A percentile compares a stretch with the other conserved stretches of the same genome.
Evolutionary conservation across 2,797 vertebrate species (phyloP).

Genomic region (Arctocebus calabarensis): DNA sequence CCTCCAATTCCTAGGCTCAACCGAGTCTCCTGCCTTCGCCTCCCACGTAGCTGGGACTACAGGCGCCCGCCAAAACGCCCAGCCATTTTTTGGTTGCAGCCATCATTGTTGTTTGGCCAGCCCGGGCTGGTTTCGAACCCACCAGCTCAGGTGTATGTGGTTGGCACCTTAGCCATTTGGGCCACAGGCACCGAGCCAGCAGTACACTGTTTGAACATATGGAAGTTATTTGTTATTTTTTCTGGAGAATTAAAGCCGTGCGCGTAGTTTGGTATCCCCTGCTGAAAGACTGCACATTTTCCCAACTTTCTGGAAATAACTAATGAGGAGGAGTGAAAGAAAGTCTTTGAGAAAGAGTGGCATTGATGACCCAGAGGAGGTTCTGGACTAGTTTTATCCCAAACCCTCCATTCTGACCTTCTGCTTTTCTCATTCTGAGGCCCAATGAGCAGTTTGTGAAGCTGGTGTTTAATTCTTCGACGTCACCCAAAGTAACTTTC

Average conservation of each 20-base stretch:
- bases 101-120: no score
- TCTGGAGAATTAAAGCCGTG: neutral
- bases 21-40: no score
- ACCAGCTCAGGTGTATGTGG: no score
- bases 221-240: neutral
- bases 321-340: neutral
- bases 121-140: no score
- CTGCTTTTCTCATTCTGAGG: neutral
- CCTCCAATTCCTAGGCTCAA: no score
- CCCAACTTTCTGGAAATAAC: neutral
- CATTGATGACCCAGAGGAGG: neutral
- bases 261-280: neutral
- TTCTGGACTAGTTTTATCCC: neutral
- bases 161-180: no score
- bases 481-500: neutral
- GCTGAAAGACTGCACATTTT: neutral
- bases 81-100: no score
- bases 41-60: no score
- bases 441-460: neutral
- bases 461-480: neutral
- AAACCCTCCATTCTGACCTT: neutral
- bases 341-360: neutral
- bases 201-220: neutral
- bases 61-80: no score
- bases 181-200: neutral